Conservation (phyloP, 2,888 invertebrate species). For the Ypsolopha sequella region DNA sequence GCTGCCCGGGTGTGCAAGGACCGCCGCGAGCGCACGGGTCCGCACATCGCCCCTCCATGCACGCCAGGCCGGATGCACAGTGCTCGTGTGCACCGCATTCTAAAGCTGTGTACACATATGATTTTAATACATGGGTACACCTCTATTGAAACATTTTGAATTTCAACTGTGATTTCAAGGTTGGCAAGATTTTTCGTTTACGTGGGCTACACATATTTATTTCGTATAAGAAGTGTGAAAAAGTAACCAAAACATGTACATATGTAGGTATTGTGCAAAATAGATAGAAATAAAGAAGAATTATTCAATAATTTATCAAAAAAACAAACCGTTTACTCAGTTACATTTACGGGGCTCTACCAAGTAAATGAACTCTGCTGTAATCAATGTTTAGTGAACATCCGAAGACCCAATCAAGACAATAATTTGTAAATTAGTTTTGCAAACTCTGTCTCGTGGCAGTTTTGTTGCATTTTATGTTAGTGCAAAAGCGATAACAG, state of each 20-base stretch:
- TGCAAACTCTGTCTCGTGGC: slow-evolving; percentile 67
- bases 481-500: slow-evolving; percentile 46
- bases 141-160: too few species aligned
- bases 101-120: slow-evolving; percentile 71
- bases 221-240: neutral
- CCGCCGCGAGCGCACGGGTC: slow-evolving; percentile 84
- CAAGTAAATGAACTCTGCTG: slow-evolving; percentile 28
- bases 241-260: neutral
- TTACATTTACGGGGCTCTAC: slow-evolving; percentile 10
- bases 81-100: slow-evolving; percentile 85
- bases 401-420: too few species aligned
- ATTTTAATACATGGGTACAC: too few species aligned
- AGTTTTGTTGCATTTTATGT: slow-evolving; percentile 51
- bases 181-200: too few species aligned
- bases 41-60: slow-evolving; percentile 82
- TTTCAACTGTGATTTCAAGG: too few species aligned
- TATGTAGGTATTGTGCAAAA: too few species aligned
- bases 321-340: too few species aligned
- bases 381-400: slow-evolving; percentile 35
- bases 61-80: slow-evolving; percentile 82
- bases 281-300: too few species aligned
- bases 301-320: too few species aligned
- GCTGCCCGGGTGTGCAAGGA: slow-evolving; percentile 80
- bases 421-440: neutral
- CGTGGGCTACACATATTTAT: too few species aligned